Evolutionary conservation across 1,140 invertebrate species (phyloP).

Genomic region (Melipona quadrifasciata): DNA sequence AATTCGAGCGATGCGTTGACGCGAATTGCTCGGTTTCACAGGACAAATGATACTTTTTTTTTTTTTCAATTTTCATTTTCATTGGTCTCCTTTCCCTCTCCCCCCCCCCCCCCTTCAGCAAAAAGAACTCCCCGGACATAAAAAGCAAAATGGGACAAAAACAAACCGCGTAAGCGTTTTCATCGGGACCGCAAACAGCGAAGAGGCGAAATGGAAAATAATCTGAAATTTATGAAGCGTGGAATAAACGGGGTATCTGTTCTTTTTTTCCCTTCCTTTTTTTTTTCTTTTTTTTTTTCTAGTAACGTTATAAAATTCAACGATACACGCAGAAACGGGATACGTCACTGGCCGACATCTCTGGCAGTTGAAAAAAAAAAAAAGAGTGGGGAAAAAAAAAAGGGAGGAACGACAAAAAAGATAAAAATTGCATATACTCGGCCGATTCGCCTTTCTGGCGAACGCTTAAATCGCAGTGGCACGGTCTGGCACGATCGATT

Average conservation of each 20-base stretch:
- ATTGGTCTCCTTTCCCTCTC: no score
- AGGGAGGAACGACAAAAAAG: no score
- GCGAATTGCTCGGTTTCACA: not conserved
- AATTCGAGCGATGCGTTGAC: slow-evolving; percentile 38
- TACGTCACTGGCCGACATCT: slow-evolving; percentile 16
- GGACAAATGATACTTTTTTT: slow-evolving; percentile 2
- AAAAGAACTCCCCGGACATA: no score
- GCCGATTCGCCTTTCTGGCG: no score
- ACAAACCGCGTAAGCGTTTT: slow-evolving; percentile 36
- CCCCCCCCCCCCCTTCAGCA: no score
- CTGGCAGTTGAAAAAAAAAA: not conserved
- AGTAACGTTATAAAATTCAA: slow-evolving; percentile 37
- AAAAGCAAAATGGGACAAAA: slow-evolving; percentile 3
- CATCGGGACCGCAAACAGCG: slow-evolving; percentile 21
- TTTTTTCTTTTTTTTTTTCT: not conserved
- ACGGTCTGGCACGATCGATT: slow-evolving; percentile 3
- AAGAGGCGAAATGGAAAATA: not conserved
- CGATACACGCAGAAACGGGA: slow-evolving; percentile 6
- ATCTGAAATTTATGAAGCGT: slow-evolving; percentile 36
- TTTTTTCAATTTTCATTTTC: not conserved
- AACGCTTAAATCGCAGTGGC: not conserved
- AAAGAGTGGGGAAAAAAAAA: not conserved
- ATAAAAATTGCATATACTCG: no score
- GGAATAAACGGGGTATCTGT: slow-evolving; percentile 24
- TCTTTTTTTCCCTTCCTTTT: not conserved